Conservation (phyloP, 2,113 vertebrate species). For the Cyanoramphus novaezelandiae region DNA sequence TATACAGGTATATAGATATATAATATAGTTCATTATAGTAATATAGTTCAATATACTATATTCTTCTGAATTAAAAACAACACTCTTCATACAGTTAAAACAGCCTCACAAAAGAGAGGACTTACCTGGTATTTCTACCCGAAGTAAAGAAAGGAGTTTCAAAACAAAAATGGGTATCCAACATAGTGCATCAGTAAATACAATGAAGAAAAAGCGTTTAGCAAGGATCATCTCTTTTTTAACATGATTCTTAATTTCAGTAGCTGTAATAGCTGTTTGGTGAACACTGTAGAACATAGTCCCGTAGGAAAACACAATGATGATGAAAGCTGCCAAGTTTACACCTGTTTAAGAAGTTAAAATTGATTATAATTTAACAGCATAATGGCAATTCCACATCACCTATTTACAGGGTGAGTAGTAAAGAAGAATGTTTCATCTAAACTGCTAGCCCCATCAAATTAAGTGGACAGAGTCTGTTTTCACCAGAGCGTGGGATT, state of each 20-base stretch:
- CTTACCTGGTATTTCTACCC: slow-evolving; percentile 94
- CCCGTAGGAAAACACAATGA: slow-evolving; percentile 93
- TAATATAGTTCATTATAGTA: background rate
- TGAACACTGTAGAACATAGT: slow-evolving; percentile 98
- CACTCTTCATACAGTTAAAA: background rate
- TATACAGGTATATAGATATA: background rate
- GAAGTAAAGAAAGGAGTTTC: slow-evolving; percentile 93
- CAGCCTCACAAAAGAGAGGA: background rate
- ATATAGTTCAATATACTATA: background rate
- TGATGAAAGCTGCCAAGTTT: slow-evolving; percentile 92
- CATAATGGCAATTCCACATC: background rate
- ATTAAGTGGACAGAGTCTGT: background rate
- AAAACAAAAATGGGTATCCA: slow-evolving; percentile 98
- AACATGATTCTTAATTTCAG: slow-evolving; percentile 92
- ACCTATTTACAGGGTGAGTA: background rate
- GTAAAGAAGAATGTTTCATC: background rate
- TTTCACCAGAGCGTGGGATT: background rate
- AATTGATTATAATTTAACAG: background rate
- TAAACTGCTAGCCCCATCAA: background rate
- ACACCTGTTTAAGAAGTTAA: slow-evolving; percentile 80
- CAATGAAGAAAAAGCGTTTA: slow-evolving; percentile 96
- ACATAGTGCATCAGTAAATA: slow-evolving; percentile 94
- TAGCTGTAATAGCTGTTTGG: slow-evolving; percentile 86
- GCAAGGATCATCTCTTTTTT: slow-evolving; percentile 94
- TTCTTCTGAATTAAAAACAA: background rate